Evolutionary conservation across 2,888 invertebrate genomes (phyloP), one percentile per base, ranked within the genome.

Genomic region (Fissipunctia ypsillon): DNA sequence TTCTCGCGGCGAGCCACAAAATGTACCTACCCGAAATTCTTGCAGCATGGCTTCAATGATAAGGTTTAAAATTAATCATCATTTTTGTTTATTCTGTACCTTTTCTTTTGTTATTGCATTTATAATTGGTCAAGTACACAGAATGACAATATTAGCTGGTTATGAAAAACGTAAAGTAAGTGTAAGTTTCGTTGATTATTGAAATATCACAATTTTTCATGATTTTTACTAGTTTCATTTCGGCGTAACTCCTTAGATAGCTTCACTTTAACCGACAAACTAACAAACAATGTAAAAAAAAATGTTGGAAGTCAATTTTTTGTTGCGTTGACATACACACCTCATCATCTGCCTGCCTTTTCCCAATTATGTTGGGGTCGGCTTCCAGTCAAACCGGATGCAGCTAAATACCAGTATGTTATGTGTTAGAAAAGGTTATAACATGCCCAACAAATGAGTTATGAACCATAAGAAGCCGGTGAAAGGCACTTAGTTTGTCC

Each of bases 111-210:
- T 54, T 52, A 43, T 43, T 66, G 35, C 12, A n/a, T 61, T 66
- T 67, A 48, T 41, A 63, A 59, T 64, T 76, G 59, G n/a, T 56
- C 38, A 28, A 73, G 14, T 60, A 64, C 12, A 66, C 25, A 52
- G 7, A 67, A 70, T 60, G 14, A 50, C 59, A 64, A 76, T 80
- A 45, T 69, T 73, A 73, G 60, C 48, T 77, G 56, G 31, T 68
- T 65, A 65, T 56, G 38, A 68, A 67, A 64, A 59, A 60, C 10
- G 28, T 73, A 61, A 73, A 67, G 57, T 73, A 76, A 80, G 73
- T 50, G 67, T 71, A 80, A 75, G 65, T 60, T 60, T 68, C 63
- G 45, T 57, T 64, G 43, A 56, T 60, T 74, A 60, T 68, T 80
- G 28, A 61, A 80, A 76, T 72, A 72, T 60, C 60, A 60, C 48